phyloP scores from a whole-genome alignment of 2,113 vertebrate species.

The Callipepla squamata region DNA sequence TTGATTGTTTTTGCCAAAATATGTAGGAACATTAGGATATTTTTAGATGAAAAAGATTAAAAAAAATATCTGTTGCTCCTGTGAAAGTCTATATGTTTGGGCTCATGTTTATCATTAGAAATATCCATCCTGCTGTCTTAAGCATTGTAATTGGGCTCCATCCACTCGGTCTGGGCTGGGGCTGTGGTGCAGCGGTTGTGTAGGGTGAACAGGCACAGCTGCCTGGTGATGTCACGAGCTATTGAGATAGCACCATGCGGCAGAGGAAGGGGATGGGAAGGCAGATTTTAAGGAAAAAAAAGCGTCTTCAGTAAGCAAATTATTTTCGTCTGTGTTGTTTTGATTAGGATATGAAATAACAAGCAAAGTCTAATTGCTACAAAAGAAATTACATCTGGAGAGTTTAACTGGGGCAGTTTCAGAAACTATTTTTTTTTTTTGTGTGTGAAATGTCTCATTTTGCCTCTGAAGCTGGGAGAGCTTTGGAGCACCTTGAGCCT shows the following conservation, averaged over 20 bases:
- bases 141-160: constrained; percentile 64
- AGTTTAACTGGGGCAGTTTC: constrained; percentile 59
- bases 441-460: neutral
- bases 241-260: constrained; percentile 58
- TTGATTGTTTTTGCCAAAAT: constrained; percentile 37
- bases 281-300: constrained; percentile 61
- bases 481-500: neutral
- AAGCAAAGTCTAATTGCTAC: constrained; percentile 74
- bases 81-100: constrained; percentile 53
- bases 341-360: constrained; percentile 73
- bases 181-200: constrained; percentile 61
- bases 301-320: constrained; percentile 73
- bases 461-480: neutral
- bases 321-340: constrained; percentile 70
- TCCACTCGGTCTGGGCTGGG: constrained; percentile 27
- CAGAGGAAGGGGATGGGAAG: constrained; percentile 68
- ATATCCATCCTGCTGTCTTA: constrained; percentile 62
- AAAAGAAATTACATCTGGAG: constrained; percentile 73
- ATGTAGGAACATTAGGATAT: constrained; percentile 47
- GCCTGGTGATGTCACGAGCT: constrained; percentile 71
- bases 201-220: constrained; percentile 52
- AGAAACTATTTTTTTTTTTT: constrained; percentile 11
- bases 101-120: constrained; percentile 36
- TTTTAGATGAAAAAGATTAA: constrained; percentile 64
- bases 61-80: constrained; percentile 55